These are phyloP conservation scores for Pycnomerus fuliginosus DNA, from an alignment of 2,888 invertebrate genomes.

Conservation along the genomic window DNA sequence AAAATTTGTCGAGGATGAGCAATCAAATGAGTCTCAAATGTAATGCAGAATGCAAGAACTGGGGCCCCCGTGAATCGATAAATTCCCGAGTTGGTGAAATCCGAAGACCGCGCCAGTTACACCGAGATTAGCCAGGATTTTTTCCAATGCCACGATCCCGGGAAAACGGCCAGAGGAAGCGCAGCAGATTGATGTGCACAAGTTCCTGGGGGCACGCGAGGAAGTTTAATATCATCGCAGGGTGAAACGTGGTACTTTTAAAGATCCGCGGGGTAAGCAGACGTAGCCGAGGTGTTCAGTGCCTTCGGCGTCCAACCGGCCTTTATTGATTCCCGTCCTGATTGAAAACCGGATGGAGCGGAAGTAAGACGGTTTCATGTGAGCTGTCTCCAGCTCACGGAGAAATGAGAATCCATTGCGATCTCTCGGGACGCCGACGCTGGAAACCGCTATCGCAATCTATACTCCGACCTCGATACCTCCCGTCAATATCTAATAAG, in stretches of 20 bases:
- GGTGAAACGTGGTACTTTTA: conserved; percentile 7
- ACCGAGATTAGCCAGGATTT: too few relatives aligned
- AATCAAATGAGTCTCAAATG: too few relatives aligned
- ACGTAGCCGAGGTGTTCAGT: conserved; percentile 25
- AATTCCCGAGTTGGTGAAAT: too few relatives aligned
- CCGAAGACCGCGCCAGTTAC: too few relatives aligned
- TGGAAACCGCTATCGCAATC: conserved; percentile 28
- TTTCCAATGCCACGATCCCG: too few relatives aligned
- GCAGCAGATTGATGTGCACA: too few relatives aligned
- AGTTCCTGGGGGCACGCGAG: too few relatives aligned
- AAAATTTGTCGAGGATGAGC: too few relatives aligned
- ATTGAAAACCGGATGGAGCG: conserved; percentile 53
- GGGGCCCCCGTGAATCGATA: too few relatives aligned
- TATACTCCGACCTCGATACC: conserved; percentile 19
- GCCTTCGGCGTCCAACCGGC: conserved; percentile 27
- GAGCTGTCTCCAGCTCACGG: conserved; percentile 42
- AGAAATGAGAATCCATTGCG: conserved; percentile 44
- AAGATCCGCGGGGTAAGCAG: conserved; percentile 25
- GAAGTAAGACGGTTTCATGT: conserved; percentile 49
- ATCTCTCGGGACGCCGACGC: conserved; percentile 34
- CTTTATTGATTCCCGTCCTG: conserved; percentile 48
- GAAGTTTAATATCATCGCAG: neutral
- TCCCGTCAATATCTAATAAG: conserved; percentile 22
- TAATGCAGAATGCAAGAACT: too few relatives aligned
- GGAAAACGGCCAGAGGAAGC: too few relatives aligned